phyloP scores from a whole-genome alignment of 2,888 invertebrate genomes.

The Candidula unifasciata region DNA sequence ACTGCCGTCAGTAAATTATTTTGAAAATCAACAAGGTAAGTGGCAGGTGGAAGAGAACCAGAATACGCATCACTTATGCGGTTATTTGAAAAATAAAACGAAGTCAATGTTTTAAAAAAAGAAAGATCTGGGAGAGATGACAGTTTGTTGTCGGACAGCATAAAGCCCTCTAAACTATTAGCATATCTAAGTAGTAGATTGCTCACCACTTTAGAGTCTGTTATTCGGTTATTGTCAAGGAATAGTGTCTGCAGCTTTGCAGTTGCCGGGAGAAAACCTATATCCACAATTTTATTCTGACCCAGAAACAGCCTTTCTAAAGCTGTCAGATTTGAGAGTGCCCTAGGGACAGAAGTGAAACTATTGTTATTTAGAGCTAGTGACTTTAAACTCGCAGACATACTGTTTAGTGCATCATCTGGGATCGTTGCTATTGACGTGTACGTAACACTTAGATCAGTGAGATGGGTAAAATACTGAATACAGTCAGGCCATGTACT shows the following conservation, averaged over 20 bases:
- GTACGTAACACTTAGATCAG: background rate
- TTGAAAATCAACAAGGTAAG: background rate
- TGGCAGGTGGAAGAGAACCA: background rate
- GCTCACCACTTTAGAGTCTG: background rate
- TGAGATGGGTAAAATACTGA: background rate
- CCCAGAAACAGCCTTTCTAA: background rate
- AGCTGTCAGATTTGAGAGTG: background rate
- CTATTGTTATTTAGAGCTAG: background rate
- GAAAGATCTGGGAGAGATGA: background rate
- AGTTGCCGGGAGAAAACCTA: background rate
- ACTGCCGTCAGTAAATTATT: background rate
- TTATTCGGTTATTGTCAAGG: background rate
- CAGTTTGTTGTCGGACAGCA: background rate
- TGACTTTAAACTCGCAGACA: background rate
- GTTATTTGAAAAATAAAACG: background rate
- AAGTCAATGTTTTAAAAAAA: background rate
- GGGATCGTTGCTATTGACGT: background rate
- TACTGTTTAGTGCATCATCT: background rate
- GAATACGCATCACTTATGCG: background rate
- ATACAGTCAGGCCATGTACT: background rate
- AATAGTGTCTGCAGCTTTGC: background rate
- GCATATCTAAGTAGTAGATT: background rate
- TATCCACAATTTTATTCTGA: background rate
- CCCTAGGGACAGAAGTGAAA: background rate
- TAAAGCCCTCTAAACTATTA: background rate